Evolutionary conservation across 2,113 vertebrate species (phyloP).

Genomic region (Heptranchias perlo): DNA sequence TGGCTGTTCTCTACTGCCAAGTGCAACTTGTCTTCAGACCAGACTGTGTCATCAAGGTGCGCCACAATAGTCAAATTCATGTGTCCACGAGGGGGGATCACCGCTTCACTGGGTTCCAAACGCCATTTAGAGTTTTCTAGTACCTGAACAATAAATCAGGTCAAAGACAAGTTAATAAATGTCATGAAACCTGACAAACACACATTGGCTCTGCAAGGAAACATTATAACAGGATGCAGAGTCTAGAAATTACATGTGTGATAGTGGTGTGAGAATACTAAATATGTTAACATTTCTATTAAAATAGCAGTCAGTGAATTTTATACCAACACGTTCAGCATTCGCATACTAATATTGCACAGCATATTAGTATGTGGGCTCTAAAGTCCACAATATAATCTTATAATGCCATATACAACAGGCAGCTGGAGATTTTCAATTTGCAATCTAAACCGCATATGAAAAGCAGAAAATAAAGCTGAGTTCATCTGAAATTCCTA

Average conservation of each 20-base stretch:
- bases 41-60: constrained; percentile 63
- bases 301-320: neutral
- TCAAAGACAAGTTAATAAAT: neutral
- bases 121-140: constrained; percentile 57
- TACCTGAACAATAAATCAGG: constrained; percentile 52
- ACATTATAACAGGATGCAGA: neutral
- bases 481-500: neutral
- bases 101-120: constrained; percentile 64
- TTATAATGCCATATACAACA: neutral
- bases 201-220: neutral
- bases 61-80: constrained; percentile 62
- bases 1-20: constrained; percentile 60
- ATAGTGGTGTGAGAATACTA: neutral
- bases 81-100: constrained; percentile 53
- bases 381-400: neutral
- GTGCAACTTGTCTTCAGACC: constrained; percentile 61
- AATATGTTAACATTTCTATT: neutral
- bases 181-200: neutral
- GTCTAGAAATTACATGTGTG: neutral
- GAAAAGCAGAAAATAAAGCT: neutral
- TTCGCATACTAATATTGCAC: neutral
- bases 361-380: neutral
- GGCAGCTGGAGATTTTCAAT: neutral
- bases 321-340: neutral
- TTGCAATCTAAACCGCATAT: neutral